Base-by-base conservation (phyloP, 2,113 vertebrate species). In the Actenoides hombroni region DNA sequence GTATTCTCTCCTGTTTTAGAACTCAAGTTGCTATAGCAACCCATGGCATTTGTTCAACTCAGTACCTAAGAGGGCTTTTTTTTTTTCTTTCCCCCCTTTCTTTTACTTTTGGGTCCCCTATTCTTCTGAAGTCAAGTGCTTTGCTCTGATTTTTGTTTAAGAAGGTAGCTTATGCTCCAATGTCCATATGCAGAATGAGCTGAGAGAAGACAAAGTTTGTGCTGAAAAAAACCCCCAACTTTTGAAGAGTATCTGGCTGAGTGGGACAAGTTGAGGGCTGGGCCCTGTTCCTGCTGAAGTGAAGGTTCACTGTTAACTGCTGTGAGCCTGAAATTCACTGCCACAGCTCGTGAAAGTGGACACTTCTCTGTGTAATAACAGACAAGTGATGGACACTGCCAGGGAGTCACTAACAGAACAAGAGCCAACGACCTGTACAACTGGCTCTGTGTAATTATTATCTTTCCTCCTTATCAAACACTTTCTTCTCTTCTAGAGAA, bases 61-160 rank as follows among this genome's bases (percentile, higher is more conserved):
- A 95, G 64, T 94, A 97, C 93, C 92, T 94, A 81, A 82, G 93
- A 5, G 0, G 37, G 48, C 42, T 54, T 35, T 76, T 68, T 71
- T 67, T 76, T 15, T 16, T 80, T 53, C n/a, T 88, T n/a, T n/a
- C n/a, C 76, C 33, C 9, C n/a, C 57, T 67, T 48, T 48, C 20
- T 60, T 89, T 77, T 71, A 74, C 25, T 92, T 88, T 91, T 82
- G 77, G 77, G 65, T 92, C 49, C 86, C 70, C 91, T 97, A 73
- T 97, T 97, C 96, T 97, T 95, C 97, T 95, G 87, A 97, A 97
- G 91, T 97, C 92, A 98, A 97, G 74, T 64, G 85, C 75, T 96
- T 95, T 91, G 83, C 96, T 95, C 82, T 97, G 84, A 67, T 92
- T 96, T 95, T 90, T 67, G 96, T 97, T 98, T 98, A 97, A 98